These are phyloP conservation scores for Crocodylus rhombifer DNA, from an alignment of 2,797 vertebrate species.

Conservation along the genomic window DNA sequence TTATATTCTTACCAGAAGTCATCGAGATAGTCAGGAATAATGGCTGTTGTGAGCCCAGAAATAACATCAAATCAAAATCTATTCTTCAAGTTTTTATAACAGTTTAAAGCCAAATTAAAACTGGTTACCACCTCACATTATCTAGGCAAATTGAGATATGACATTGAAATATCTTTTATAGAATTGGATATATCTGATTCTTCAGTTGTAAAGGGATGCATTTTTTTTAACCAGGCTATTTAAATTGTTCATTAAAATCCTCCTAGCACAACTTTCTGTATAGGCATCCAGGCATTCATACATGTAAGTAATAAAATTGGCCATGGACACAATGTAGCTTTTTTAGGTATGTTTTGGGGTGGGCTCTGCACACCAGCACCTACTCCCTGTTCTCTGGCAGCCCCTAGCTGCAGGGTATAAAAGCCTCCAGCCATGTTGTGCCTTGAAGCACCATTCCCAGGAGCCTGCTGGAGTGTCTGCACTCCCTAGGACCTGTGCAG, in stretches of 20 bases:
- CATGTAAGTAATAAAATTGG: conserved; percentile 21
- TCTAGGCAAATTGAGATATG: background rate
- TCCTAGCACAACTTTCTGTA: background rate
- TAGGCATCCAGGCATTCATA: conserved; percentile 22
- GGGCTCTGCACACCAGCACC: too few relatives aligned
- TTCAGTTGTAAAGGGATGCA: background rate
- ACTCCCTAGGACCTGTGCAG: too few relatives aligned
- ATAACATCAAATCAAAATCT: background rate
- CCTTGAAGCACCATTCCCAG: too few relatives aligned
- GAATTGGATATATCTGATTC: background rate
- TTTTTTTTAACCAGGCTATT: background rate
- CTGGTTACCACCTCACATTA: background rate
- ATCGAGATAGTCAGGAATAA: background rate
- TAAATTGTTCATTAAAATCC: background rate
- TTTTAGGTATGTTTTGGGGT: background rate
- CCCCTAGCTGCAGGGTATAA: too few relatives aligned
- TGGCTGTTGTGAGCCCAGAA: background rate
- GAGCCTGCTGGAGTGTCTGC: too few relatives aligned
- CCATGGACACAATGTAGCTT: conserved; percentile 33
- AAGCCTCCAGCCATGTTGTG: too few relatives aligned
- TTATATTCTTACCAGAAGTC: background rate
- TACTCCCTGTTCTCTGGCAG: too few relatives aligned
- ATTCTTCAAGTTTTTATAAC: too few relatives aligned
- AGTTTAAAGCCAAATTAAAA: too few relatives aligned
- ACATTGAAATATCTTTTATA: background rate